Evolutionary conservation across 2,113 vertebrate species (phyloP), one percentile per base, ranked within the genome.

Genomic region (Gyps fulvus): DNA sequence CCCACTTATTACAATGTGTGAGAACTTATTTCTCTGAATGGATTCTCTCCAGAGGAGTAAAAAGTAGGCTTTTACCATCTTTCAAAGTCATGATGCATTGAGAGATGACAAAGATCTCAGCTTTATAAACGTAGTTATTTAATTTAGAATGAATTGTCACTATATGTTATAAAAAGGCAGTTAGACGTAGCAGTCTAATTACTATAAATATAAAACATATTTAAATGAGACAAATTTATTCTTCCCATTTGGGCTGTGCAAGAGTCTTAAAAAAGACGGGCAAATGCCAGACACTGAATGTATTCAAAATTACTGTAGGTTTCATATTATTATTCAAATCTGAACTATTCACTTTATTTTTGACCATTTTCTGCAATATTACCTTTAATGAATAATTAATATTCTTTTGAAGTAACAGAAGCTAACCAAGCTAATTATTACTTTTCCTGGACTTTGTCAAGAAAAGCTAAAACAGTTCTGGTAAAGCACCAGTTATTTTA

Each of bases 71-170:
- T 89, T 71, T 34, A 66, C 2, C 2, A 31, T 84, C 61, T 90
- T 95, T 97, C 22, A 58, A 77, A 69, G 78, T 77, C 95, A 71
- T 89, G 74, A 22, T 83, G 55, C 95, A 36, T 58, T 80, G 92
- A 92, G 61, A 94, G 55, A 91, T 38, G 63, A 83, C 92, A 97
- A 92, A 83, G 72, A 84, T 91, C 77, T 96, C 52, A 90, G 45
- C 86, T 93, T n/a, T 90, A 67, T 84, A 90, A 73, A 93, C 57
- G 94, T 49, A 86, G 16, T 43, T 96, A 83, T 95, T 94, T 94
- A 90, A 88, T 93, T 94, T 89, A 77, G 43, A 91, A 38, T 40
- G 67, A 5, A 59, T 52, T 78, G 54, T 89, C 76, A 87, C 86
- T 95, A 79, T 47, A 92, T 45, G 52, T 93, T 95, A 49, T 45